Percentiles rank a stretch among this genome's conserved stretches.
Evolutionary conservation across 2,113 vertebrate species (phyloP).

Genomic region (Psammodynastes pulverulentus): DNA sequence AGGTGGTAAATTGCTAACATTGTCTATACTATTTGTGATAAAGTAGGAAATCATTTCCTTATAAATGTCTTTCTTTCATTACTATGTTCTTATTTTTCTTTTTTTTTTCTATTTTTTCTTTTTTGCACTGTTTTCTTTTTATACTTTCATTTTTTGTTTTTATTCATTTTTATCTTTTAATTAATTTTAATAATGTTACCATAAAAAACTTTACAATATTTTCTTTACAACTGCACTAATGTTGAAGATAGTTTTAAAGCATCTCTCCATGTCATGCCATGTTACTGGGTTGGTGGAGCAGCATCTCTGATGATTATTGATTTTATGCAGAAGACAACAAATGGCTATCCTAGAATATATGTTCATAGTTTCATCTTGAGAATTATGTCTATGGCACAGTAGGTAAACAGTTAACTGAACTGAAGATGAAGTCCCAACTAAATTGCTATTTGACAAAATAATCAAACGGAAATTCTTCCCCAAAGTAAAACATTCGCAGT

Average conservation of each 20-base stretch:
- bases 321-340: constrained; percentile 41
- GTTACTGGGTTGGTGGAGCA: constrained; percentile 49
- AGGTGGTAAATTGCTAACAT: not conserved
- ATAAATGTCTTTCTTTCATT: not conserved
- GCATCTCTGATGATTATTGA: constrained; percentile 58
- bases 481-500: not conserved
- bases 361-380: constrained; percentile 46
- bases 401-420: constrained; percentile 43
- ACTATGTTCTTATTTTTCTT: not conserved
- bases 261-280: not conserved
- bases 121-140: not conserved
- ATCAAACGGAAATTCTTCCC: not conserved
- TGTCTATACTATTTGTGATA: not conserved
- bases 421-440: constrained; percentile 16
- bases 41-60: not conserved
- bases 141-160: not conserved
- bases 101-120: not conserved
- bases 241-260: not conserved
- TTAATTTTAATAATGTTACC: not conserved
- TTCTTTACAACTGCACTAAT: not conserved
- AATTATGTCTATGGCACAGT: constrained; percentile 26
- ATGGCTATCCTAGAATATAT: constrained; percentile 9
- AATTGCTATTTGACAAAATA: not conserved
- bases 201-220: not conserved
- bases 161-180: not conserved